These are phyloP conservation scores for Oxycera nigricornis DNA, from an alignment of 2,888 invertebrate species.

Conservation along the genomic window DNA sequence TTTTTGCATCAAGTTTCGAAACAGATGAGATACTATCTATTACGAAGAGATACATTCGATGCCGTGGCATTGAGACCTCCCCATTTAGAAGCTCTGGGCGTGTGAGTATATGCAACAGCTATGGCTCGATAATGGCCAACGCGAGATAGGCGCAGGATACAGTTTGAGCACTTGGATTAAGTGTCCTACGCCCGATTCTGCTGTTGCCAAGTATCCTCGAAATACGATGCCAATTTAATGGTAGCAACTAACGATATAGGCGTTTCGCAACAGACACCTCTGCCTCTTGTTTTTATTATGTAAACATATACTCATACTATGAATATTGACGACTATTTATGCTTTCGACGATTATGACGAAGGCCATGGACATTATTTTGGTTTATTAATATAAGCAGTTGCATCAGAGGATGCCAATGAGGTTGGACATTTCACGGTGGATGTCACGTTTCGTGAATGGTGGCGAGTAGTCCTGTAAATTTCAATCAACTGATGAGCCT, in stretches of 20 bases:
- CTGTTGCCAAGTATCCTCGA: not conserved
- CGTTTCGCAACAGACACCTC: not conserved
- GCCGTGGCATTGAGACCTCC: not conserved
- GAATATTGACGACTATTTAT: too few relatives aligned
- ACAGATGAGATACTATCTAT: not conserved
- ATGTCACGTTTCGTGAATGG: too few relatives aligned
- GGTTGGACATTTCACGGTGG: too few relatives aligned
- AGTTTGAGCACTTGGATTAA: not conserved
- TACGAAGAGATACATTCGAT: not conserved
- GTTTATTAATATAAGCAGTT: too few relatives aligned
- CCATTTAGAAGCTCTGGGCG: not conserved
- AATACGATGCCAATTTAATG: constrained; percentile 16
- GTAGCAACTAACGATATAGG: not conserved
- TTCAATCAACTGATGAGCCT: too few relatives aligned
- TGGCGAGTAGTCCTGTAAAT: too few relatives aligned
- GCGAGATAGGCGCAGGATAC: not conserved
- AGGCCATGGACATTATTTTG: too few relatives aligned
- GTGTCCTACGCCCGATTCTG: not conserved
- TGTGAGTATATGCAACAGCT: not conserved
- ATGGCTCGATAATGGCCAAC: not conserved
- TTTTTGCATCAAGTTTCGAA: not conserved
- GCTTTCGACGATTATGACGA: too few relatives aligned
- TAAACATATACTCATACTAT: too few relatives aligned
- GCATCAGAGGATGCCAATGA: too few relatives aligned
- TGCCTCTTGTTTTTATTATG: not conserved